phyloP scores from a whole-genome alignment of 2,888 invertebrate species.

The Cremastinae sp. region DNA sequence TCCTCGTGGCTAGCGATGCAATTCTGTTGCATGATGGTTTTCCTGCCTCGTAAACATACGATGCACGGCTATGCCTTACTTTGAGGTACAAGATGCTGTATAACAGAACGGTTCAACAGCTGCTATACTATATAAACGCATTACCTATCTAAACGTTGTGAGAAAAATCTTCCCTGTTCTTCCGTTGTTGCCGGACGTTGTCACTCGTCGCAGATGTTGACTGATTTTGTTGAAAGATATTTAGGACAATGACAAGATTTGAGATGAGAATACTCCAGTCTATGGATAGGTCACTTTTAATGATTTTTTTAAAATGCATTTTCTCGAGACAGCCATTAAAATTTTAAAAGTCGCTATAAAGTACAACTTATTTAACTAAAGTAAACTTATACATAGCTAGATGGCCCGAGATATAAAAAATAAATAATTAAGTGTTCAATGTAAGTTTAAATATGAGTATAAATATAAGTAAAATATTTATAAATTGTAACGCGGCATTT shows the following conservation, averaged over 20 bases:
- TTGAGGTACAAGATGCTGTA: constrained; percentile 45
- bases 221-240: constrained; percentile 56
- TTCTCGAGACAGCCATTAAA: too few species aligned
- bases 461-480: too few species aligned
- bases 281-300: too few species aligned
- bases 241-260: constrained; percentile 51
- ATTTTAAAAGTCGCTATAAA: too few species aligned
- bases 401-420: too few species aligned
- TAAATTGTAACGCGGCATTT: too few species aligned
- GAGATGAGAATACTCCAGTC: too few species aligned
- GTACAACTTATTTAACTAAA: too few species aligned
- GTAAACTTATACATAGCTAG: too few species aligned
- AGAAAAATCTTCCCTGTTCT: constrained; percentile 3
- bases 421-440: too few species aligned
- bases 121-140: constrained; percentile 66
- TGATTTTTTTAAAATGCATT: too few species aligned
- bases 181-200: constrained; percentile 48
- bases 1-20: constrained; percentile 56
- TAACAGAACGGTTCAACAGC: constrained; percentile 66
- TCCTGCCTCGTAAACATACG: constrained; percentile 73
- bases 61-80: constrained; percentile 63
- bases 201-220: constrained; percentile 59
- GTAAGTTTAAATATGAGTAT: too few species aligned
- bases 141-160: constrained; percentile 54
- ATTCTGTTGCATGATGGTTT: constrained; percentile 61